Percentiles rank a stretch among this genome's conserved stretches.
Evolutionary conservation across 2,113 vertebrate genomes (phyloP).

Genomic region (Cercopithecus mona): DNA sequence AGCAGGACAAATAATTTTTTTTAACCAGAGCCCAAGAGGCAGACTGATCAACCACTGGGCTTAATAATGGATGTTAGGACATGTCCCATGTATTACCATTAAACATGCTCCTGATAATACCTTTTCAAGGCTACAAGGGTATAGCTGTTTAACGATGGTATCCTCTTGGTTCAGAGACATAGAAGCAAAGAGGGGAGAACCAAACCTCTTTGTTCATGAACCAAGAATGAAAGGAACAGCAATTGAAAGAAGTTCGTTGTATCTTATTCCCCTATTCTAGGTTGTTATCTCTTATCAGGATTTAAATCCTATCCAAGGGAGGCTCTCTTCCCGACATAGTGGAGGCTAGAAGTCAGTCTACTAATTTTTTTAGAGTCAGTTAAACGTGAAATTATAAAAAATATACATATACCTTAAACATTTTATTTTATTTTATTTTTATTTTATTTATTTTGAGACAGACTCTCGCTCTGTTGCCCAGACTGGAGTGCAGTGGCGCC

Average conservation of each 20-base stretch:
- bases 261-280: not conserved
- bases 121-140: not conserved
- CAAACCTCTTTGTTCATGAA: not conserved
- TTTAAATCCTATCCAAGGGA: not conserved
- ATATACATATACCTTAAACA: not conserved
- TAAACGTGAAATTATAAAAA: not conserved
- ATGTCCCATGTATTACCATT: not conserved
- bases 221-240: not conserved
- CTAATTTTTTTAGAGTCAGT: not conserved
- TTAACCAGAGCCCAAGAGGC: not conserved
- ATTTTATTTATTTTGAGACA: not conserved
- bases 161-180: not conserved
- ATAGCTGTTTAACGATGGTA: not conserved
- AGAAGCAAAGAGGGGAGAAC: not conserved
- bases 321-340: not conserved
- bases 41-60: not conserved
- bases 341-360: not conserved
- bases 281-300: not conserved
- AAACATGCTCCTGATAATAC: not conserved
- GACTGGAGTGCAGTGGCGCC: too few species aligned
- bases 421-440: not conserved
- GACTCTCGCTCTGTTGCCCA: rapidly evolving
- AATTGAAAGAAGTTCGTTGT: not conserved
- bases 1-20: not conserved
- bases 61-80: not conserved